Percentiles rank a stretch among this genome's conserved stretches.
Evolutionary conservation across 2,888 invertebrate genomes (phyloP).

Genomic region (Agonum fuliginosum): DNA sequence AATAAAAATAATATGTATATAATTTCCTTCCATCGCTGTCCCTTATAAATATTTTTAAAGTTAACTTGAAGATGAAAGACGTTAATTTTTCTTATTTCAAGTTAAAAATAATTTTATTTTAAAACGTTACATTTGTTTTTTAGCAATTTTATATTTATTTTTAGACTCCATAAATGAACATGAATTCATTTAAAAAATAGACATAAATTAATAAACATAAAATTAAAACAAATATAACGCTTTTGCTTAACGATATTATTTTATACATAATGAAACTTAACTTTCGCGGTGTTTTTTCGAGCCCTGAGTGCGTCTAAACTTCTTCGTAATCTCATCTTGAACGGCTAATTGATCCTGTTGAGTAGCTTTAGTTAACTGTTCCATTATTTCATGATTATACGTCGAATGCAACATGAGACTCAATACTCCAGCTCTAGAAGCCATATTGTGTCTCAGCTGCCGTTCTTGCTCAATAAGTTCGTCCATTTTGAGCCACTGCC

Average conservation of each 20-base stretch:
- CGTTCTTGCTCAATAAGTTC: slow-evolving; percentile 96
- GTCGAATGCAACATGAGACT: slow-evolving; percentile 98
- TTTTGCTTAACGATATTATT: too few species aligned
- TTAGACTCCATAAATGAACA: too few species aligned
- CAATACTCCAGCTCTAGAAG: slow-evolving; percentile 91
- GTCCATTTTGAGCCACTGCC: slow-evolving; percentile 95
- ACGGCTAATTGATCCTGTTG: slow-evolving; percentile 74
- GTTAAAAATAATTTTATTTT: not conserved
- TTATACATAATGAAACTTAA: too few species aligned
- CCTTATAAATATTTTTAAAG: too few species aligned
- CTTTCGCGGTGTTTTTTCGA: not conserved
- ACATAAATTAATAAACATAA: too few species aligned
- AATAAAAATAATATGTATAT: too few species aligned
- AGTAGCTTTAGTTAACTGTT: slow-evolving; percentile 77
- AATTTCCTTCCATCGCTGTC: too few species aligned
- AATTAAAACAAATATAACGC: too few species aligned
- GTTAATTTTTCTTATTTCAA: too few species aligned
- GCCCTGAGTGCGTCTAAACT: slow-evolving; percentile 63
- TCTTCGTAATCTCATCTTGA: slow-evolving; percentile 72
- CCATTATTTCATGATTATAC: slow-evolving; percentile 94
- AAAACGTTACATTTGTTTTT: not conserved
- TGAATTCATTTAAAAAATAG: too few species aligned
- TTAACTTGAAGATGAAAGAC: too few species aligned
- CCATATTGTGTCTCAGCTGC: slow-evolving; percentile 84
- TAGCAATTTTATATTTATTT: not conserved